Evolutionary conservation across 2,888 invertebrate genomes (phyloP).

Genomic region (Archips xylosteana): DNA sequence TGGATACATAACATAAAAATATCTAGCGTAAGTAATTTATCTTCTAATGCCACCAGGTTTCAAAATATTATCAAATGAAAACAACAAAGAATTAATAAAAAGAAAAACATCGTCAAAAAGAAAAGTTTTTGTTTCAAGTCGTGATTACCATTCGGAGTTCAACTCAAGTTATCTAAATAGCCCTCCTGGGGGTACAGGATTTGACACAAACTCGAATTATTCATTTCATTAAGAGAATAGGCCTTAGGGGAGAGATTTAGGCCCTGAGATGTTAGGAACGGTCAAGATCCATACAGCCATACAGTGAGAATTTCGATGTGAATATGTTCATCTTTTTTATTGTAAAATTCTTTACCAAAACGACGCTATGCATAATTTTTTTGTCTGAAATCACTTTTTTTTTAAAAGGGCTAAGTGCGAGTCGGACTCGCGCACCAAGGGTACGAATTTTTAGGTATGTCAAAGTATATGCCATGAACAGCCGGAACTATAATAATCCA

Average conservation of each 20-base stretch:
- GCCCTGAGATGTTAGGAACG: conserved; percentile 2
- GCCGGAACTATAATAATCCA: too few species aligned
- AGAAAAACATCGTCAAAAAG: conserved; percentile 1
- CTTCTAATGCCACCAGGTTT: background rate
- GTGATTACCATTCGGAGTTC: conserved; percentile 7
- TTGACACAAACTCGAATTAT: conserved; percentile 40
- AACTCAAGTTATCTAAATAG: conserved; percentile 33
- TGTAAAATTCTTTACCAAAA: background rate
- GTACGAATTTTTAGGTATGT: too few species aligned
- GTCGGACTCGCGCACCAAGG: too few species aligned
- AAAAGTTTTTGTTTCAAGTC: conserved; percentile 13
- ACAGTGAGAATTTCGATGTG: background rate
- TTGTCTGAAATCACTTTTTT: too few species aligned
- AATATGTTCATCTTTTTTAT: background rate
- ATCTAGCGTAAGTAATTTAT: too few species aligned
- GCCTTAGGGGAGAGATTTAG: conserved; percentile 28
- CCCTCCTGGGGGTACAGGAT: conserved; percentile 25
- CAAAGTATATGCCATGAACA: too few species aligned
- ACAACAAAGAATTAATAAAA: background rate
- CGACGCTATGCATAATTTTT: too few species aligned
- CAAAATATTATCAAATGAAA: background rate
- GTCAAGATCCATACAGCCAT: background rate
- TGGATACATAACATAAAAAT: too few species aligned
- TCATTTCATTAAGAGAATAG: conserved; percentile 42
- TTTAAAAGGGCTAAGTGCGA: too few species aligned